Base-by-base conservation (phyloP, 2,797 vertebrate species). In the Borostomias antarcticus region DNA sequence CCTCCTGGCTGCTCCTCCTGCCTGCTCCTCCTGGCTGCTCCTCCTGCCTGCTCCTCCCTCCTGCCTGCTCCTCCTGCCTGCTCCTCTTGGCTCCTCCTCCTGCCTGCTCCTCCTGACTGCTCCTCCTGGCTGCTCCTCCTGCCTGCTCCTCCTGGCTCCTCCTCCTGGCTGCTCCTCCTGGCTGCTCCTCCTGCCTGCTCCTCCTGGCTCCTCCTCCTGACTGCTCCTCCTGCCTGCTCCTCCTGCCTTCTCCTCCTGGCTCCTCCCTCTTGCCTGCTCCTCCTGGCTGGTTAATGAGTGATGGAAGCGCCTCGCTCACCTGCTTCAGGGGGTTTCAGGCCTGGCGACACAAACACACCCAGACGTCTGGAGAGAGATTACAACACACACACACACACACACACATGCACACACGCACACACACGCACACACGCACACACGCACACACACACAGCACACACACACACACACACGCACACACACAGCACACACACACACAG, bases 251-350 rank as follows among this genome's bases (percentile, higher is more conserved):
- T n/a, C n/a, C n/a, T n/a, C n/a, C n/a, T n/a, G n/a, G n/a, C n/a
- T n/a, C n/a, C n/a, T n/a, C n/a, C n/a, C n/a, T n/a, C n/a, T n/a
- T n/a, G n/a, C n/a, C 29, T 29, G 26, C 23, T 45, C 30, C 25
- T 9, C 61, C 68, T 28, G 9, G 6, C 23, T 17, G 57, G 67
- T 73, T 25, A 82, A 81, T 84, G 26, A 76, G 63, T 78, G 19
- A 82, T 81, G 53, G 48, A 26, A 59, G 32, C 5, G 11, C 65
- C 35, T 59, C n/a, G 50, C 43, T 58, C 17, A 60, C 61, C 29
- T 69, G 56, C 28, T 3, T 33, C 15, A 65, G 26, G 7, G 21
- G 1, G 0, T 52, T 57, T 61, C 48, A 61, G 32, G 58, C 30
- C 28, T 57, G 26, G 13, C 60, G 35, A 40, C 65, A 30, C n/a